Percentiles rank a stretch among this genome's conserved stretches.
phyloP scores from a whole-genome alignment of 2,113 vertebrate species.

The Ivindomyrus marchei region DNA sequence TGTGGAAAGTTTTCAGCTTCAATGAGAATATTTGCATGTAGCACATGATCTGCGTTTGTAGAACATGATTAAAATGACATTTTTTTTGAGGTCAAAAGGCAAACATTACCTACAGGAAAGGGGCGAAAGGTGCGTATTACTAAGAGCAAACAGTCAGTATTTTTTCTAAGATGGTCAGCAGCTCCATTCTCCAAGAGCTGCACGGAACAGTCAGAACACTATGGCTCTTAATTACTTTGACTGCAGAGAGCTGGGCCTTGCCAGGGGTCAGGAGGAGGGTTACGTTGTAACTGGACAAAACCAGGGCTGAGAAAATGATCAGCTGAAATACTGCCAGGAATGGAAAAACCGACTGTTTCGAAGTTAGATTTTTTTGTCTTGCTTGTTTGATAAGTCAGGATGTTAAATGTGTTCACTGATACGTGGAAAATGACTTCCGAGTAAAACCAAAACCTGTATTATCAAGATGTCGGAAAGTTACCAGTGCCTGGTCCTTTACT shows the following conservation, averaged over 20 bases:
- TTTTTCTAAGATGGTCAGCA: background rate
- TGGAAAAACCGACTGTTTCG: background rate
- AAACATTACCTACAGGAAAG: background rate
- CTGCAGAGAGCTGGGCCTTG: background rate
- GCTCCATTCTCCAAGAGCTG: background rate
- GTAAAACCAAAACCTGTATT: background rate
- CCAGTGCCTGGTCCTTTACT: background rate
- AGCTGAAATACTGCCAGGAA: background rate
- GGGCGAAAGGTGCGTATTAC: background rate
- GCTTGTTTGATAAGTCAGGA: background rate
- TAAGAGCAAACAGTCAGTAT: background rate
- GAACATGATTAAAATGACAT: background rate
- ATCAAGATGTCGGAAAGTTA: background rate
- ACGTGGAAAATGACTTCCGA: background rate
- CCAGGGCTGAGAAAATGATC: background rate
- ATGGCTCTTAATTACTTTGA: background rate
- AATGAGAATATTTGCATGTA: background rate
- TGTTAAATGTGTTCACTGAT: background rate
- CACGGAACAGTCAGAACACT: background rate
- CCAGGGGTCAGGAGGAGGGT: background rate
- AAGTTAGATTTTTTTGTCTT: background rate
- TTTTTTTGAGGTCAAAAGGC: background rate
- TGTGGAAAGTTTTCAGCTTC: background rate
- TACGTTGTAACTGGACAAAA: background rate
- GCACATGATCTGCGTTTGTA: background rate